Conservation (phyloP, 1,140 invertebrate species). For the Asobara japonica region DNA sequence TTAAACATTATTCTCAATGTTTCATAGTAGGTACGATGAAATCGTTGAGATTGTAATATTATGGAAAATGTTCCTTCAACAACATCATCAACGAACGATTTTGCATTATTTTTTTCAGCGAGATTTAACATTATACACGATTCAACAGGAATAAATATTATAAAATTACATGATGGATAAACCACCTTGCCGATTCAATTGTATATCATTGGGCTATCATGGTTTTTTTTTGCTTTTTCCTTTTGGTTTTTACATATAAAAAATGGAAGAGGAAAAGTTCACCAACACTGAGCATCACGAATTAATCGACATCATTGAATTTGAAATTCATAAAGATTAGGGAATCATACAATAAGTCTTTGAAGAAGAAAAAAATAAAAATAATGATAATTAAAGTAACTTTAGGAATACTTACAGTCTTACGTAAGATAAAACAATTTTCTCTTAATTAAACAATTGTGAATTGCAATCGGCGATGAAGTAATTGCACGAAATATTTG, state of each 20-base stretch:
- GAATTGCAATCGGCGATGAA: background rate
- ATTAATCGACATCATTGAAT: conserved; percentile 20
- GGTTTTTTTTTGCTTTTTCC: conserved; percentile 19
- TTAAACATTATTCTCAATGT: background rate
- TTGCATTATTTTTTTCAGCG: conserved; percentile 16
- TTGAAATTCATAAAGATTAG: background rate
- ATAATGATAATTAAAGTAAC: background rate
- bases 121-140: conserved; percentile 39
- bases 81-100: conserved; percentile 25
- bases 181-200: conserved; percentile 39
- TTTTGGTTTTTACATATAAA: conserved; percentile 27
- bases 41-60: conserved; percentile 20
- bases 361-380: conserved; percentile 28
- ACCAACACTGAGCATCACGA: conserved; percentile 16
- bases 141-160: conserved; percentile 48
- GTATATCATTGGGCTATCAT: conserved; percentile 20
- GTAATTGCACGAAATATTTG: background rate
- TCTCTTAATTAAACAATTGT: background rate
- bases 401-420: background rate
- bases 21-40: conserved; percentile 25
- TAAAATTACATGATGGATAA: conserved; percentile 40
- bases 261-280: conserved; percentile 34
- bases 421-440: background rate
- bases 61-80: conserved; percentile 14
- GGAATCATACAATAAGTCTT: conserved; percentile 34